Base-by-base conservation (phyloP, 2,113 vertebrate genomes). In the Corythornis cristatus region DNA sequence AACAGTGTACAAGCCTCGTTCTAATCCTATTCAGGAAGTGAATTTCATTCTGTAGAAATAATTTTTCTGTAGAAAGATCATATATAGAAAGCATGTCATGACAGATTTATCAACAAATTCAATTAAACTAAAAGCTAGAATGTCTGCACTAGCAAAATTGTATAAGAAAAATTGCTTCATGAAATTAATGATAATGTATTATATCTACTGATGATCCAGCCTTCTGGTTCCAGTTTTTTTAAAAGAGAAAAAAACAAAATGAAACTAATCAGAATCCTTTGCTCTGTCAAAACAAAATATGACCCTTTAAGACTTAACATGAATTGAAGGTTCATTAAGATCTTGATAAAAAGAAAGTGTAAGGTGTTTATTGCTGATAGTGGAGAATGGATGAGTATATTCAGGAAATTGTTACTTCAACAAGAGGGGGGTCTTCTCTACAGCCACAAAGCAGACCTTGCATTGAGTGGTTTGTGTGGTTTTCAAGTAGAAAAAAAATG, bases 61-160 rank as follows among this genome's bases (percentile, higher is more conserved):
- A 43, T 45, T 45, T 35, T 92, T 89, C 86, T 42, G 45, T 50
- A 37, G 72, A 64, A 87, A 80, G 58, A 89, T 74, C 54, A 15
- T 73, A 46, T 56, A 72, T 48, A 86, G 66, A 83, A 87, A 91
- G 72, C n/a, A 31, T 72, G 50, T 60, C 83, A 76, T 68, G 86
- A 65, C 70, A 93, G 83, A 96, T 94, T 94, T 90, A 95, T 93
- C 93, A 96, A 93, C 75, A 92, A 89, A 92, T 86, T 83, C 86
- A 95, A 95, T 94, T 95, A 94, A 92, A 85, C 75, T 92, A 95
- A 96, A 93, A 96, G 81, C 88, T 79, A 66, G 64, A 87, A 66
- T 66, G 86, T 65, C 75, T 92, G 62, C 77, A 83, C 80, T 58
- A 58, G 71, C 74, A 85, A 73, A 91, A 66, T 2, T 68, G 35